These are phyloP conservation scores for Acleris literana DNA, from an alignment of 2,888 invertebrate genomes.

Conservation along the genomic window DNA sequence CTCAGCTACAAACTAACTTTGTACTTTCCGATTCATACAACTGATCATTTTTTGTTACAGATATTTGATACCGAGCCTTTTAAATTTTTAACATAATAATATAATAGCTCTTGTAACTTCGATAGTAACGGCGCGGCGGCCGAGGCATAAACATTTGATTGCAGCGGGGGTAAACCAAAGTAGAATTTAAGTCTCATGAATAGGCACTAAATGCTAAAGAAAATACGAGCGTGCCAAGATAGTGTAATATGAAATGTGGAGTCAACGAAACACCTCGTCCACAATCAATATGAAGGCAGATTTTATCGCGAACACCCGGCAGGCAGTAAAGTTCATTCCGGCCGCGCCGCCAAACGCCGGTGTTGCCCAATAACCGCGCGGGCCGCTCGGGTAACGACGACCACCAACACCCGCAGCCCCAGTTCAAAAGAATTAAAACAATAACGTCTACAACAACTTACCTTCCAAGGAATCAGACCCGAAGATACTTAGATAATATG, in stretches of 20 bases:
- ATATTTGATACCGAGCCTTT: too few species aligned
- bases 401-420: constrained; percentile 1
- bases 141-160: too few species aligned
- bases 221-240: neutral
- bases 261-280: constrained; percentile 52
- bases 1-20: neutral
- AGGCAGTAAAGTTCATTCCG: constrained; percentile 43
- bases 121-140: too few species aligned
- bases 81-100: too few species aligned
- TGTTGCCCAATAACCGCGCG: constrained; percentile 23
- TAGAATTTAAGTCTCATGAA: too few species aligned
- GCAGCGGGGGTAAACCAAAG: too few species aligned
- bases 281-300: constrained; percentile 56
- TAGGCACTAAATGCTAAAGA: neutral
- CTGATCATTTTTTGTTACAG: too few species aligned
- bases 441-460: constrained; percentile 11
- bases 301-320: constrained; percentile 52
- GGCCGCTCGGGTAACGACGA: neutral
- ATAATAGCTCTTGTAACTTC: too few species aligned
- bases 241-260: constrained; percentile 39
- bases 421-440: constrained; percentile 14
- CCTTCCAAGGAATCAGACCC: constrained; percentile 16
- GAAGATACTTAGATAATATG: neutral
- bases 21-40: too few species aligned
- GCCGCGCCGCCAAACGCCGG: constrained; percentile 29